phyloP scores from a whole-genome alignment of 2,113 vertebrate species.

The Oreochromis niloticus region DNA sequence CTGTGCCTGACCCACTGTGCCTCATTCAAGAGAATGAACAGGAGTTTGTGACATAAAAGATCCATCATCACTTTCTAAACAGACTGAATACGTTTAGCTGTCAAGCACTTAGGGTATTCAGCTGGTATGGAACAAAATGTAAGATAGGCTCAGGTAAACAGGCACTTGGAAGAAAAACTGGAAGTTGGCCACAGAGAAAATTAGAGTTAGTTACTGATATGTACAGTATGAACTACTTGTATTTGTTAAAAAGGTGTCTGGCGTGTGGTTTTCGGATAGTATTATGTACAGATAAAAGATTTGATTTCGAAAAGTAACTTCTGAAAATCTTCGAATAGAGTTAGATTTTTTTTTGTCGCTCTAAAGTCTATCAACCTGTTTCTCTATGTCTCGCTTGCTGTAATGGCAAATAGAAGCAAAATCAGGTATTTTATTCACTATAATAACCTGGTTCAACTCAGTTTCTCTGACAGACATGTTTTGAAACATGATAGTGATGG shows the following conservation, averaged over 20 bases:
- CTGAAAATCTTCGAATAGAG: neutral
- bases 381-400: neutral
- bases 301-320: neutral
- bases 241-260: neutral
- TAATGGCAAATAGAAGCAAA: neutral
- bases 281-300: neutral
- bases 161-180: neutral
- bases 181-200: neutral
- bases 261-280: neutral
- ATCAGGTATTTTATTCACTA: neutral
- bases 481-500: neutral
- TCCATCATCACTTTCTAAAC: constrained; percentile 47
- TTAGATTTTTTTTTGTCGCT: neutral
- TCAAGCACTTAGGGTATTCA: constrained; percentile 23
- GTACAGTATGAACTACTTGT: neutral
- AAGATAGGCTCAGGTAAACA: constrained; percentile 32
- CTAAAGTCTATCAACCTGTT: neutral
- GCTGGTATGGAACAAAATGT: neutral
- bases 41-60: constrained; percentile 52
- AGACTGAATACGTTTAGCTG: constrained; percentile 40
- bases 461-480: neutral
- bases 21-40: constrained; percentile 46
- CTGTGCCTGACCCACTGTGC: constrained; percentile 49
- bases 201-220: neutral
- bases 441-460: neutral